Evolutionary conservation across 2,113 vertebrate genomes (phyloP).

Genomic region (Oncorhynchus kisutch): DNA sequence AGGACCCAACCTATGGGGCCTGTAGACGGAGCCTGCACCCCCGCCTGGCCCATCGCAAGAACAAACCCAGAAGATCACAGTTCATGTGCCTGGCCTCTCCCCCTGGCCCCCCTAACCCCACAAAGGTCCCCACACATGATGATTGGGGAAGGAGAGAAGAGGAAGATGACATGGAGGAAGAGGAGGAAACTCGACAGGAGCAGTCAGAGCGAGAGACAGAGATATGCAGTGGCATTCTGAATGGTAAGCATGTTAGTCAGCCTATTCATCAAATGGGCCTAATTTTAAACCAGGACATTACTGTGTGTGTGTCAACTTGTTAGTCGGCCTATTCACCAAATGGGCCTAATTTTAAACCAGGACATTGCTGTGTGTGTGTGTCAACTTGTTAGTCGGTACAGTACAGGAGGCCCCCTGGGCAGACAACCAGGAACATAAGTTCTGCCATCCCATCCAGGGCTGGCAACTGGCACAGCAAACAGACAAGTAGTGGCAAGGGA

Average conservation of each 20-base stretch:
- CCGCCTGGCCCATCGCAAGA: constrained; percentile 43
- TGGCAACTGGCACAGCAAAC: background rate
- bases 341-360: constrained; percentile 9
- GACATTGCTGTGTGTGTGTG: constrained; percentile 7
- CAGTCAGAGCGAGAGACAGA: constrained; percentile 51
- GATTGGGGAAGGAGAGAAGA: constrained; percentile 65
- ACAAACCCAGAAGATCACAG: constrained; percentile 31
- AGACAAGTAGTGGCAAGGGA: background rate
- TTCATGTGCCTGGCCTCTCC: constrained; percentile 28
- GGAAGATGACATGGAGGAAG: constrained; percentile 64
- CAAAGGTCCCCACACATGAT: constrained; percentile 33
- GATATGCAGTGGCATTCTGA: constrained; percentile 36
- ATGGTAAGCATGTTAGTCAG: constrained; percentile 55
- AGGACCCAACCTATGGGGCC: constrained; percentile 35
- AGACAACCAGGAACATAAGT: constrained; percentile 7
- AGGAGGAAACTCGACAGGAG: constrained; percentile 30
- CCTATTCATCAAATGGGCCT: constrained; percentile 9
- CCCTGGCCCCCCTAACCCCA: constrained; percentile 27
- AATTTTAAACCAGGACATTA: constrained; percentile 1
- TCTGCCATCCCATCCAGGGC: background rate
- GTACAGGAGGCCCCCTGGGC: background rate
- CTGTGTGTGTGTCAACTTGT: constrained; percentile 2
- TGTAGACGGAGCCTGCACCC: constrained; percentile 15
- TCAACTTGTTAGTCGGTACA: background rate
- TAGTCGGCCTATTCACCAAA: background rate